Evolutionary conservation across 1,140 invertebrate species (phyloP).

Genomic region (Penaeus japonicus): DNA sequence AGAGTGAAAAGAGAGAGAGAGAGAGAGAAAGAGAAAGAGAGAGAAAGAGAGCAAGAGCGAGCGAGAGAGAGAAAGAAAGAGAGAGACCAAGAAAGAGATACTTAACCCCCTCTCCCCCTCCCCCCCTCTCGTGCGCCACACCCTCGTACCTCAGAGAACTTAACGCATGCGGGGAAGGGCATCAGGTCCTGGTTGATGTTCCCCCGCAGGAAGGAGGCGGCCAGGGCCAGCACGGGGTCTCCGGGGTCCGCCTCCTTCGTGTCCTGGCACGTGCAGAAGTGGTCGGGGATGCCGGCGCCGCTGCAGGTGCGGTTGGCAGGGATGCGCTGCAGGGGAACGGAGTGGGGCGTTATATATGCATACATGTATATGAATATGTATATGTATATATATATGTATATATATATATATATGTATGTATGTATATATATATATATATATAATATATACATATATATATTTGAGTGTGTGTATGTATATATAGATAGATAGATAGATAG

Average conservation of each 20-base stretch:
- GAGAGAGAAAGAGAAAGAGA: slow-evolving; percentile 7
- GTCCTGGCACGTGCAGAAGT: slow-evolving; percentile 46
- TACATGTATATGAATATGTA: background rate
- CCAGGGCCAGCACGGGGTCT: slow-evolving; percentile 13
- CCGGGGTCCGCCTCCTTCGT: background rate
- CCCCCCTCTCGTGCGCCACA: too few species aligned
- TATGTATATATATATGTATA: background rate
- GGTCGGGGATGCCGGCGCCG: slow-evolving; percentile 27
- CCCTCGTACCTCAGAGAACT: slow-evolving; percentile 39
- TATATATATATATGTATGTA: background rate
- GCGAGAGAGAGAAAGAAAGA: slow-evolving; percentile 4
- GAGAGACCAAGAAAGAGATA: background rate
- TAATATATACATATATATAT: slow-evolving; percentile 1
- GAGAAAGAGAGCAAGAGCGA: too few species aligned
- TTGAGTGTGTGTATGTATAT: background rate
- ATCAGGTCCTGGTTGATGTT: slow-evolving; percentile 21
- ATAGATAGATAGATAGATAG: background rate
- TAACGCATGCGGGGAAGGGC: slow-evolving; percentile 1
- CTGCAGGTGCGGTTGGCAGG: slow-evolving; percentile 8
- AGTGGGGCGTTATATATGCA: background rate
- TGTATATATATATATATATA: slow-evolving; percentile 1
- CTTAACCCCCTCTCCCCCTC: background rate
- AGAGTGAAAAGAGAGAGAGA: slow-evolving; percentile 13
- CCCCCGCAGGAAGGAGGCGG: slow-evolving; percentile 13
- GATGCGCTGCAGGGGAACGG: background rate